phyloP scores from a whole-genome alignment of 2,888 invertebrate genomes.

The Venusia cambrica region DNA sequence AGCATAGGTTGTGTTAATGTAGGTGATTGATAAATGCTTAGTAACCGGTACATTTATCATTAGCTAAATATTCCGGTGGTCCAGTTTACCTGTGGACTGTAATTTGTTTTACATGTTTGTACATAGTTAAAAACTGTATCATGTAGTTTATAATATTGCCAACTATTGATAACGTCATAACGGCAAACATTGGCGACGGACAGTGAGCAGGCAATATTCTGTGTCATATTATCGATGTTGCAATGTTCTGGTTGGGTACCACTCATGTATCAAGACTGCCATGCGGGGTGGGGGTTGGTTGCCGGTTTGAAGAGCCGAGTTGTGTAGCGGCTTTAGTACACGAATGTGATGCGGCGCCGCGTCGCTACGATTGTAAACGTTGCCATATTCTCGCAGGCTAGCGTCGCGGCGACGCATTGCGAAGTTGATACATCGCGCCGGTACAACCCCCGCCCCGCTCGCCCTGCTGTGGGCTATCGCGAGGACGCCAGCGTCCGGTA shows the following conservation, averaged over 20 bases:
- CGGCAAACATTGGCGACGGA: conserved; percentile 11
- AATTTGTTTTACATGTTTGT: conserved; percentile 21
- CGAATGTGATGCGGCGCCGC: conserved; percentile 9
- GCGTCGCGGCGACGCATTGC: conserved; percentile 11
- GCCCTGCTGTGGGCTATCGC: conserved; percentile 18
- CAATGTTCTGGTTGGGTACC: conserved; percentile 24
- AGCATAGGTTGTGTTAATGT: conserved; percentile 18
- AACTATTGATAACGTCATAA: conserved; percentile 7
- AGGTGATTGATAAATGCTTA: conserved; percentile 13
- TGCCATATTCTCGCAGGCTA: conserved; percentile 16
- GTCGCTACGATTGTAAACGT: conserved; percentile 14
- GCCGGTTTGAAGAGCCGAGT: too few relatives aligned
- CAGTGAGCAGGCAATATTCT: conserved; percentile 10
- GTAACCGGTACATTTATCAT: conserved; percentile 17
- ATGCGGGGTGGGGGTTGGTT: conserved; percentile 17
- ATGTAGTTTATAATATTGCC: conserved; percentile 16
- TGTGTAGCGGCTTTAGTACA: conserved; percentile 1
- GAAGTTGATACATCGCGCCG: conserved; percentile 7
- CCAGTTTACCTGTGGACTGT: conserved; percentile 19
- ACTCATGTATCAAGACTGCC: conserved; percentile 26
- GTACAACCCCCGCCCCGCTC: conserved; percentile 12
- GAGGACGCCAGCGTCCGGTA: conserved; percentile 12
- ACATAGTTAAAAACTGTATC: conserved; percentile 19
- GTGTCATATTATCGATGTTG: conserved; percentile 10
- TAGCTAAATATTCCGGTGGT: conserved; percentile 12